These are phyloP conservation scores for Leucoraja ocellata DNA, from an alignment of 2,797 vertebrate species.

Conservation along the genomic window DNA sequence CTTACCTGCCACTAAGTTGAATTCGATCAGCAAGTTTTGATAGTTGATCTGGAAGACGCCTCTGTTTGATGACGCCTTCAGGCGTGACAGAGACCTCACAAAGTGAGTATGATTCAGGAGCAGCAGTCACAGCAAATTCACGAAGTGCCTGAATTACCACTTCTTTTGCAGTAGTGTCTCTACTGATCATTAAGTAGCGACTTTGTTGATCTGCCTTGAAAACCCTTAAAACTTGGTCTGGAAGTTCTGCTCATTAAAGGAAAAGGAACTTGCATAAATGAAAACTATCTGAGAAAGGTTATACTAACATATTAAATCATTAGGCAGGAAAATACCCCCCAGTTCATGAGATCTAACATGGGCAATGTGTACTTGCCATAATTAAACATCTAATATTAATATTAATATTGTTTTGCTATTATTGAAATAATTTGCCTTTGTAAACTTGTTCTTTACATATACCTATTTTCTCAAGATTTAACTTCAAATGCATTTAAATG, in stretches of 20 bases:
- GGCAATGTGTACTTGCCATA: too few relatives aligned
- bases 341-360: neutral
- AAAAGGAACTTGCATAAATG: constrained; percentile 6
- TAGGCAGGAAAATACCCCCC: neutral
- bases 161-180: constrained; percentile 94
- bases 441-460: neutral
- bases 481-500: neutral
- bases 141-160: constrained; percentile 91
- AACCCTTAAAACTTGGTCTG: constrained; percentile 90
- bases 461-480: neutral
- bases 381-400: too few relatives aligned
- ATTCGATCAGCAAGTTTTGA: constrained; percentile 97
- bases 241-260: constrained; percentile 67
- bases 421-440: neutral
- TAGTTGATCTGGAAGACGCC: constrained; percentile 88
- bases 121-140: constrained; percentile 86
- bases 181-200: constrained; percentile 97
- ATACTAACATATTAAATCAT: neutral
- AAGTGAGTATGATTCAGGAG: constrained; percentile 82
- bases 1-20: constrained; percentile 89
- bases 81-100: constrained; percentile 96
- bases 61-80: constrained; percentile 94
- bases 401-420: neutral
- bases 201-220: constrained; percentile 98
- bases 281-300: neutral